A percentile compares a stretch with the other conserved stretches of the same genome.
These are phyloP conservation scores for Epinephelus moara DNA, from an alignment of 2,113 vertebrate species.

Conservation along the genomic window DNA sequence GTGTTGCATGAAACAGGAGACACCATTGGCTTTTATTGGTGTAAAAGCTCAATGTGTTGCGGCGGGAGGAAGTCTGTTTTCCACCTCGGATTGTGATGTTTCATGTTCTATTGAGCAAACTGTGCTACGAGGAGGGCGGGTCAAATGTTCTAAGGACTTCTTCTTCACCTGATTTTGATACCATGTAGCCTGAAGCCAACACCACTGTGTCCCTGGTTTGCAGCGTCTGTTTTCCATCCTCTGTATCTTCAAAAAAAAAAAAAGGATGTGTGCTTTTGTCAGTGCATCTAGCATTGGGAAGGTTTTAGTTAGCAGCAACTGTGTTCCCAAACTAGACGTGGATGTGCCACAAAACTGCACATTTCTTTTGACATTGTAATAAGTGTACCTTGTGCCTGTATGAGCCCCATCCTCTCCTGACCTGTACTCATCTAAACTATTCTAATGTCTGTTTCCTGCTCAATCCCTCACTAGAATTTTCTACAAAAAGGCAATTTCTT, in stretches of 20 bases:
- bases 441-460: conserved; percentile 65
- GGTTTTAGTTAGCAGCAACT: conserved; percentile 26
- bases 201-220: conserved; percentile 51
- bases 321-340: conserved; percentile 22
- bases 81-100: conserved; percentile 16
- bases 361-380: conserved; percentile 58
- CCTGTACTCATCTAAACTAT: conserved; percentile 49
- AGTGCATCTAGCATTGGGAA: conserved; percentile 40
- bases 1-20: neutral
- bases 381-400: conserved; percentile 65
- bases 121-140: neutral
- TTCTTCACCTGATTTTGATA: conserved; percentile 46
- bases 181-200: conserved; percentile 63
- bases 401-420: conserved; percentile 29
- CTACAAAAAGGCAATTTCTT: conserved; percentile 92
- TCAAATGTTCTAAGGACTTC: conserved; percentile 28
- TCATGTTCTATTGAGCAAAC: conserved; percentile 27
- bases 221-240: conserved; percentile 37
- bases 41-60: conserved; percentile 20
- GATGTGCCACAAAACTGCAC: conserved; percentile 62
- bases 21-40: conserved; percentile 13
- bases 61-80: neutral
- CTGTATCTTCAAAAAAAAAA: conserved; percentile 34
- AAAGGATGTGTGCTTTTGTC: conserved; percentile 47
- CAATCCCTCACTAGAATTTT: conserved; percentile 66